Evolutionary conservation across 2,113 vertebrate genomes (phyloP), one percentile per base, ranked within the genome.

Genomic region (Urocynchramus pylzowi): DNA sequence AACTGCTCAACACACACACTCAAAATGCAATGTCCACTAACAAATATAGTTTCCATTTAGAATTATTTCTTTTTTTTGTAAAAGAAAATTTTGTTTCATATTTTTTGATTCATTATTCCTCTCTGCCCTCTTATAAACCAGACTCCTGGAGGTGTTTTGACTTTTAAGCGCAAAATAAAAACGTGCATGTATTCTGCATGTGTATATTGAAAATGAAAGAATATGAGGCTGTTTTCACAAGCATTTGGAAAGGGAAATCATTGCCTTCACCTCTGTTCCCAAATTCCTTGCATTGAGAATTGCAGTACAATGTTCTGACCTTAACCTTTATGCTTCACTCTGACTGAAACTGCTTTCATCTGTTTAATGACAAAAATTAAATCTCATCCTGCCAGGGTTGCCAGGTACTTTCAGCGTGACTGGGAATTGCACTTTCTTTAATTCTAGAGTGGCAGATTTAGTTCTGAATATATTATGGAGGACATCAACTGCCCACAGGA

Each of bases 131-230:
- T 57, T 63, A 75, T 20, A 87, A 93, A 82, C 6, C 64, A 68
- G 30, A 56, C 39, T 92, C 67, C 68, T 42, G 47, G 24, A 77
- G 31, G 10, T 83, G 50, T 54, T 39, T 93, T 87, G 60, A 87
- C 80, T 73, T 91, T 53, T 52, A 90, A 81, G 42, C 22, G 50
- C 4, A 50, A 84, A 70, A 75, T 68, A 81, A 86, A 88, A 73
- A 3, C 0, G 0, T 33, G 50, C 4, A 3, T 18, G 16, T 54
- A 35, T 67, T 88, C 64, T 61, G 44, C 44, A 16, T 5, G 16
- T 7, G 4, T 11, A 9, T 31, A 14, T 4, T 56, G 60, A 53
- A 59, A 81, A 74, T 16, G 28, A 89, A 90, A 67, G 50, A 39
- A 30, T 12, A 4, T 2, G 31, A 30, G 42, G 42, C 39, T 92